These are phyloP conservation scores for Sepioteuthis lessoniana DNA, from an alignment of 2,888 invertebrate genomes.

Conservation along the genomic window DNA sequence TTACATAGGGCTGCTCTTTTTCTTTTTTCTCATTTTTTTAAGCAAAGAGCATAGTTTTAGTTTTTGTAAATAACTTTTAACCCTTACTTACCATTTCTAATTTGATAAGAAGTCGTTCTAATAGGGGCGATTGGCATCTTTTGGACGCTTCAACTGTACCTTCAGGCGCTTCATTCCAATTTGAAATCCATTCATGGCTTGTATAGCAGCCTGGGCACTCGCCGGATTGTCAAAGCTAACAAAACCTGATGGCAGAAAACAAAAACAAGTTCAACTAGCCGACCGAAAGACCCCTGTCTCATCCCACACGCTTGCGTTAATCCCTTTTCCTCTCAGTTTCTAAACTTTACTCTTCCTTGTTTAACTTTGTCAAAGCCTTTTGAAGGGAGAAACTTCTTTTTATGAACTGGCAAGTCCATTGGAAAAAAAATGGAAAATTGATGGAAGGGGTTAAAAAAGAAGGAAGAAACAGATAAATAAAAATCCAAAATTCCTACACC, in stretches of 20 bases:
- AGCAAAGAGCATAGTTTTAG: slow-evolving; percentile 8
- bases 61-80: slow-evolving; percentile 47
- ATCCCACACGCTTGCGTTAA: slow-evolving; percentile 23
- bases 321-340: slow-evolving; percentile 13
- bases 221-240: slow-evolving; percentile 99
- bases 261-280: slow-evolving; percentile 46
- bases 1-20: slow-evolving; percentile 2
- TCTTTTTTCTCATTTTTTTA: not conserved
- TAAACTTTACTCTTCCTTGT: not conserved
- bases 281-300: slow-evolving; percentile 34
- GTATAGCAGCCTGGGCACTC: slow-evolving; percentile 98
- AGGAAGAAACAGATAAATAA: not conserved
- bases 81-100: slow-evolving; percentile 50
- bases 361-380: not conserved
- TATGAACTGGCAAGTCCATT: not conserved
- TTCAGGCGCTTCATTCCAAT: slow-evolving; percentile 99
- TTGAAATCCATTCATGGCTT: slow-evolving; percentile 99
- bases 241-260: slow-evolving; percentile 83
- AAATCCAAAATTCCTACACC: not conserved
- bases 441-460: slow-evolving; percentile 1
- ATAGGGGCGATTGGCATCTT: slow-evolving; percentile 98
- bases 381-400: not conserved
- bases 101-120: slow-evolving; percentile 76
- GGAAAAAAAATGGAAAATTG: slow-evolving; percentile 36
- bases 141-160: slow-evolving; percentile 98